Percentiles rank a stretch among this genome's conserved stretches.
Conservation (phyloP, 2,888 invertebrate species). For the Orthosia gracilis region DNA sequence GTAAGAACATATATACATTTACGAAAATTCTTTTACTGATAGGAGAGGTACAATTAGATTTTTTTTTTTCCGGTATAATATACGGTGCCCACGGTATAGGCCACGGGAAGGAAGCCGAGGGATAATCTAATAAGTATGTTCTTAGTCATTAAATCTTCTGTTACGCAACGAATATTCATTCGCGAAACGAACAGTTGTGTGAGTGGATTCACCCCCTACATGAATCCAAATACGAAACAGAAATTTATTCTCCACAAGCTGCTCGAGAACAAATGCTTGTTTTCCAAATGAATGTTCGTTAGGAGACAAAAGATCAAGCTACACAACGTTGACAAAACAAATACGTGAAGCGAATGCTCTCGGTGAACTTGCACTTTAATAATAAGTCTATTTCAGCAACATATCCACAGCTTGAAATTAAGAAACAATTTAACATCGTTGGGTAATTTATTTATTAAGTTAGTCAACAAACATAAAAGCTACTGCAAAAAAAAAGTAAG, state of each 20-base stretch:
- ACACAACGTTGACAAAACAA: not conserved
- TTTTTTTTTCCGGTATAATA: too few species aligned
- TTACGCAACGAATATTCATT: not conserved
- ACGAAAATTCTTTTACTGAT: too few species aligned
- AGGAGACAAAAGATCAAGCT: not conserved
- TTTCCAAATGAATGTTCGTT: not conserved
- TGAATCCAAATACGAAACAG: not conserved
- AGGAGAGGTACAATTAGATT: too few species aligned
- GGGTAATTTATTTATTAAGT: conserved; percentile 24
- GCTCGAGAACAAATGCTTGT: not conserved
- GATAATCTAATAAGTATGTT: not conserved
- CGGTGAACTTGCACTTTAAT: not conserved
- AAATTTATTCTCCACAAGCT: not conserved
- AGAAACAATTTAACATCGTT: not conserved
- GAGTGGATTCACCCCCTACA: too few species aligned
- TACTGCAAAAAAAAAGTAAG: conserved; percentile 8
- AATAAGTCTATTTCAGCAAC: not conserved
- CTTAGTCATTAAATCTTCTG: not conserved
- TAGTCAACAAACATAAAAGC: conserved; percentile 27
- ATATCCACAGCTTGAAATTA: not conserved
- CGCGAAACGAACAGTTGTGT: not conserved
- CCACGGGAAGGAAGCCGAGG: too few species aligned
- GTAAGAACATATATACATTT: too few species aligned
- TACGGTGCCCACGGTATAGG: too few species aligned
- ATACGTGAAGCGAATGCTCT: not conserved